A percentile compares a stretch with the other conserved stretches of the same genome.
These are phyloP conservation scores for Dyspetes luteomarginatus DNA, from an alignment of 2,888 invertebrate genomes.

Conservation along the genomic window DNA sequence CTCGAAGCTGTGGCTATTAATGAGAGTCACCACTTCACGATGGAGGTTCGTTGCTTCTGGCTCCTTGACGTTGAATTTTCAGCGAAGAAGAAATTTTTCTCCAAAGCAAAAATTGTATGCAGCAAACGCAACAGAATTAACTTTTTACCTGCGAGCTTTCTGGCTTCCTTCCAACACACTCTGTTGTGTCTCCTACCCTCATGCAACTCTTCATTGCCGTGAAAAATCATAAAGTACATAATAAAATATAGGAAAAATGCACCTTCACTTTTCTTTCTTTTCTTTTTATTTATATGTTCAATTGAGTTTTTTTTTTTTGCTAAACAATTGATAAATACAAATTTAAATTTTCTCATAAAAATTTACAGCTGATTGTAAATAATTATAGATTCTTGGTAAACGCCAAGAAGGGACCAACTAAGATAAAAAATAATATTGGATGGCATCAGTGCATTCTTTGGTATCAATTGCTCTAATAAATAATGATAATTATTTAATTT, in stretches of 20 bases:
- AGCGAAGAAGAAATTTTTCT: slow-evolving; percentile 39
- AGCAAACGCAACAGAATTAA: neutral
- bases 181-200: slow-evolving; percentile 5
- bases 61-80: slow-evolving; percentile 55
- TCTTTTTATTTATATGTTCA: too few species aligned
- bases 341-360: too few species aligned
- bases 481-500: too few species aligned
- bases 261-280: neutral
- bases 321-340: too few species aligned
- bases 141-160: neutral
- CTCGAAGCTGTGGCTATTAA: slow-evolving; percentile 67
- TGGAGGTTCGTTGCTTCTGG: slow-evolving; percentile 57
- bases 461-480: too few species aligned
- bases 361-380: too few species aligned
- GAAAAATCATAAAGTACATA: neutral
- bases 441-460: too few species aligned
- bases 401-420: too few species aligned
- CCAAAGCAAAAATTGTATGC: neutral
- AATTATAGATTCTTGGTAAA: too few species aligned
- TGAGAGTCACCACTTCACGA: slow-evolving; percentile 66
- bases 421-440: too few species aligned
- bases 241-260: neutral
- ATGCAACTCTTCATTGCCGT: neutral
- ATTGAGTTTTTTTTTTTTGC: too few species aligned
- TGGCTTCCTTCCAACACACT: too few species aligned